These are phyloP conservation scores for Rhagonycha fulva DNA, from an alignment of 2,888 invertebrate genomes.

Conservation along the genomic window DNA sequence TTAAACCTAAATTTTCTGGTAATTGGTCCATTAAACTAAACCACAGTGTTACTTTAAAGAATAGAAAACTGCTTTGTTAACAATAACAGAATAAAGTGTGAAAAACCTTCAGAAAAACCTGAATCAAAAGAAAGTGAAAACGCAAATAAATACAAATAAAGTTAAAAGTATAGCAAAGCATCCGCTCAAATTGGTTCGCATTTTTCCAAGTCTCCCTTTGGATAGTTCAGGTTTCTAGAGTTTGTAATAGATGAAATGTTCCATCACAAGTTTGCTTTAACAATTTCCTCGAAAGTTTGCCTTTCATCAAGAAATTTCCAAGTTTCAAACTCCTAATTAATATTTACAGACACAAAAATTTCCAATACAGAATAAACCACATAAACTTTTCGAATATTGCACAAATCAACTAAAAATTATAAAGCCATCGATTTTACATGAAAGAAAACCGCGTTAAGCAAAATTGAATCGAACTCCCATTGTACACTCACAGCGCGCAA, in stretches of 20 bases:
- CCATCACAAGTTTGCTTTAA: neutral
- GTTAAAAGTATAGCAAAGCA: too few species aligned
- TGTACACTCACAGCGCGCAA: neutral
- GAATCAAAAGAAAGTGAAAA: too few species aligned
- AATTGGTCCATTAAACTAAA: too few species aligned
- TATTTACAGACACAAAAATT: neutral
- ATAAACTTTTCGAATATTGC: too few species aligned
- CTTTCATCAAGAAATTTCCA: neutral
- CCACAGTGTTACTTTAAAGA: too few species aligned
- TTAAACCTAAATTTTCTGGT: too few species aligned
- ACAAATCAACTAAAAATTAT: neutral
- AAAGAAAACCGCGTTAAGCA: neutral
- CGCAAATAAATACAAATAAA: too few species aligned
- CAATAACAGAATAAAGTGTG: too few species aligned
- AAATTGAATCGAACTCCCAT: neutral
- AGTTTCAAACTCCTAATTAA: neutral
- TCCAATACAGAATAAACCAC: too few species aligned
- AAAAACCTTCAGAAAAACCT: too few species aligned
- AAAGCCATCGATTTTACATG: neutral
- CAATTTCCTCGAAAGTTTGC: neutral
- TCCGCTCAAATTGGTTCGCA: neutral
- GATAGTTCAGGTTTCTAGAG: neutral
- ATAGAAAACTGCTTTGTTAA: too few species aligned
- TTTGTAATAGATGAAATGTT: neutral
- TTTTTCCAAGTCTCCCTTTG: neutral